Evolutionary conservation across 2,888 invertebrate genomes (phyloP).

Genomic region (Drosophila sordidula): DNA sequence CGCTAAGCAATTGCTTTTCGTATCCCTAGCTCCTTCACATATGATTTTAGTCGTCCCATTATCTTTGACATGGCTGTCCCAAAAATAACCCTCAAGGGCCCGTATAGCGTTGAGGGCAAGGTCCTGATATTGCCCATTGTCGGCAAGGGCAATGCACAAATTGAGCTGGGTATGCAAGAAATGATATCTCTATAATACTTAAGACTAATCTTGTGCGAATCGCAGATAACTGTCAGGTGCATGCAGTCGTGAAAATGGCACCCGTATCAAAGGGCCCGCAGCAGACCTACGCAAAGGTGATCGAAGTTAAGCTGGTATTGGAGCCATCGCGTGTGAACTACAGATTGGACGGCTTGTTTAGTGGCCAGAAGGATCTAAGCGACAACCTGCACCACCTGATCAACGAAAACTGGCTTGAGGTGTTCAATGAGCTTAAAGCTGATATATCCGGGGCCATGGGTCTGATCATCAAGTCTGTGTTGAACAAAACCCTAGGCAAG

Average conservation of each 20-base stretch:
- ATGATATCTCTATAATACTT: not conserved
- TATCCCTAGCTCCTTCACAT: slow-evolving; percentile 68
- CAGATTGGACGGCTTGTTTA: slow-evolving; percentile 83
- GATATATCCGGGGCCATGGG: slow-evolving; percentile 82
- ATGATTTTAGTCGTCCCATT: slow-evolving; percentile 50
- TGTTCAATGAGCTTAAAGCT: slow-evolving; percentile 83
- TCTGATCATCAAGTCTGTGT: slow-evolving; percentile 78
- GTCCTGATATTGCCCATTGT: slow-evolving; percentile 80
- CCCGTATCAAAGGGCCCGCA: slow-evolving; percentile 58
- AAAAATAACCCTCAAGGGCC: slow-evolving; percentile 69
- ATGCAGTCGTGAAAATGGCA: slow-evolving; percentile 37
- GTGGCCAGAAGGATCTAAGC: slow-evolving; percentile 85
- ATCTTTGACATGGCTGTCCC: slow-evolving; percentile 67
- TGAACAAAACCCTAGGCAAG: slow-evolving; percentile 82
- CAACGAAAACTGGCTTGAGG: slow-evolving; percentile 85
- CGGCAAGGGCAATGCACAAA: slow-evolving; percentile 72
- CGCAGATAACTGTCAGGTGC: slow-evolving; percentile 43
- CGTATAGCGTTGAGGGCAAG: slow-evolving; percentile 76
- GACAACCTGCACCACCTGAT: slow-evolving; percentile 84
- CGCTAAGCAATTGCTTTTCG: not conserved
- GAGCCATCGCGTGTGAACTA: slow-evolving; percentile 63
- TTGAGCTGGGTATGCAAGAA: slow-evolving; percentile 65
- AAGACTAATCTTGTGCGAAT: not conserved
- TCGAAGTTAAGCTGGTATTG: slow-evolving; percentile 53
- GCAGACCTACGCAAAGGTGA: slow-evolving; percentile 52